Evolutionary conservation across 2,797 vertebrate genomes (phyloP).

Genomic region (Numenius phaeopus): DNA sequence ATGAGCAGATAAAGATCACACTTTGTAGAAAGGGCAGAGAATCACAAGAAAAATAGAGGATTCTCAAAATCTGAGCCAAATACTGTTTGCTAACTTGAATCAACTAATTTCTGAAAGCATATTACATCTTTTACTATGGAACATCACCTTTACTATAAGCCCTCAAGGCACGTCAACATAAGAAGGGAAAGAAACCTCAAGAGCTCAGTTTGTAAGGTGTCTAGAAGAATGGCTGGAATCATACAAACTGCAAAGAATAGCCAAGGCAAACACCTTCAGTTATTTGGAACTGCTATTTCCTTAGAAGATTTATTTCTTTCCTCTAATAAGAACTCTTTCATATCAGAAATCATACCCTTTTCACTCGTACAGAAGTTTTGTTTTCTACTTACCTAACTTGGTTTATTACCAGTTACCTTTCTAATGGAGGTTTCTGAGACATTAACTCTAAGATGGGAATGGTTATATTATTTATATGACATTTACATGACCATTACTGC

Average conservation of each 20-base stretch:
- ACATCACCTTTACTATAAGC: neutral
- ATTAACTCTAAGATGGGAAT: neutral
- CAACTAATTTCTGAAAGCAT: neutral
- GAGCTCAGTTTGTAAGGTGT: neutral
- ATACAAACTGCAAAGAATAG: neutral
- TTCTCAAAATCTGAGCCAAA: neutral
- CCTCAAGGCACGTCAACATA: neutral
- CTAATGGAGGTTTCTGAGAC: neutral
- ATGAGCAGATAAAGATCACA: neutral
- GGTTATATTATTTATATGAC: neutral
- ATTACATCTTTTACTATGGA: neutral
- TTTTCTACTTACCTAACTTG: neutral
- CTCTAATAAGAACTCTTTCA: neutral
- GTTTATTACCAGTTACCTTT: neutral
- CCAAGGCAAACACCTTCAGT: neutral
- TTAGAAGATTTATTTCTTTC: neutral
- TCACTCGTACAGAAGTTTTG: neutral
- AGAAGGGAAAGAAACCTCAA: neutral
- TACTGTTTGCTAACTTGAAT: neutral
- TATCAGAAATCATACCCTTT: neutral
- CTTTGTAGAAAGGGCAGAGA: neutral
- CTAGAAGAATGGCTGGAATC: neutral
- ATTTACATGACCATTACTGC: neutral
- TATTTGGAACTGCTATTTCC: neutral
- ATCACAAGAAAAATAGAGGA: neutral